These are phyloP conservation scores for Creontiades dilutus DNA, from an alignment of 2,888 invertebrate species.

Conservation along the genomic window DNA sequence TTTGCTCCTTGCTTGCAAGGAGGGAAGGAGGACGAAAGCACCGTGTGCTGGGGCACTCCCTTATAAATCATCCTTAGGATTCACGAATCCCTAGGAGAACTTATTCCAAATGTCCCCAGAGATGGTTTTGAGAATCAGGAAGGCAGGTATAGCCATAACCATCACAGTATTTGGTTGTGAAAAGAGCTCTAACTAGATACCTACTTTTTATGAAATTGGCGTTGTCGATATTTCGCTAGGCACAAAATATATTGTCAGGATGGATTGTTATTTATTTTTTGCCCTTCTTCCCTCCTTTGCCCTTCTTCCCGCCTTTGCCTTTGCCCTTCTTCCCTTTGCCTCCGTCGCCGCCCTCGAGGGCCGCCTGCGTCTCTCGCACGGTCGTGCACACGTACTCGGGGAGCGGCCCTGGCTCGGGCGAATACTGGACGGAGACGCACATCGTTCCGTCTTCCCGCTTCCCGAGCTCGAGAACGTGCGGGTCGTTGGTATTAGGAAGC, in stretches of 20 bases:
- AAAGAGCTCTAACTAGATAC: too few relatives aligned
- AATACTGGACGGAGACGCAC: slow-evolving; percentile 63
- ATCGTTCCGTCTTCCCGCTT: slow-evolving; percentile 58
- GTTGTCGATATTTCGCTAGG: too few relatives aligned
- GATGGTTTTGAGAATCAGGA: too few relatives aligned
- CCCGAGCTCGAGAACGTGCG: slow-evolving; percentile 54
- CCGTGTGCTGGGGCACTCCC: too few relatives aligned
- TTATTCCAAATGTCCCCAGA: too few relatives aligned
- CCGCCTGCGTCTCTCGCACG: slow-evolving; percentile 50
- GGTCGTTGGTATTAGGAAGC: slow-evolving; percentile 53
- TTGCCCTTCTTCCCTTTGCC: background rate
- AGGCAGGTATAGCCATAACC: too few relatives aligned
- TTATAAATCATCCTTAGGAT: too few relatives aligned
- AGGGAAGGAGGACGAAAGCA: too few relatives aligned
- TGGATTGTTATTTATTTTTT: slow-evolving; percentile 50
- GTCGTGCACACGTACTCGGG: slow-evolving; percentile 64
- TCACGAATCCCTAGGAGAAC: too few relatives aligned
- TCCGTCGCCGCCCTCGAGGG: background rate
- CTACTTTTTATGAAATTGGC: too few relatives aligned
- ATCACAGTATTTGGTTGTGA: too few relatives aligned
- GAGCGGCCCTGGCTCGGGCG: slow-evolving; percentile 34
- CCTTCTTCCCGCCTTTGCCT: background rate
- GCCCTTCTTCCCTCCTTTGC: background rate
- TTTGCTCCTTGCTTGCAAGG: too few relatives aligned
- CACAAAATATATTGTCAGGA: background rate